These are phyloP conservation scores for Melanotaenia trifasciata DNA, from an alignment of 2,797 vertebrate genomes.

Conservation along the genomic window DNA sequence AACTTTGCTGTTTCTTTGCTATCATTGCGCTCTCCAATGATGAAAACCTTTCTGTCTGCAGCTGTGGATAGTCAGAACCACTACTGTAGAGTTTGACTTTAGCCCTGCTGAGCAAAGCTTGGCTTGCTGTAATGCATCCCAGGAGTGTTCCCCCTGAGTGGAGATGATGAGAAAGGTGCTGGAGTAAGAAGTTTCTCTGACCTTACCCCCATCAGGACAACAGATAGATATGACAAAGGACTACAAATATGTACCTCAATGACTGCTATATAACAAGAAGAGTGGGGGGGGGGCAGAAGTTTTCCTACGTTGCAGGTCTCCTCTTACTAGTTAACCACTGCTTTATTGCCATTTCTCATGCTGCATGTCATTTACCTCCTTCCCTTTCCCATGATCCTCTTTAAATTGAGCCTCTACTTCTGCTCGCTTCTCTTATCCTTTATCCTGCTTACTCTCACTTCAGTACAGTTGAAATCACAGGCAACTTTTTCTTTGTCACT, in stretches of 20 bases:
- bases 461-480: not conserved
- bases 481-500: not conserved
- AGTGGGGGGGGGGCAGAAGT: not conserved
- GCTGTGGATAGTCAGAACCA: constrained; percentile 18
- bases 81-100: constrained; percentile 34
- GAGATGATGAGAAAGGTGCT: constrained; percentile 64
- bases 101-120: constrained; percentile 30
- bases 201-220: constrained; percentile 26
- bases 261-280: not conserved
- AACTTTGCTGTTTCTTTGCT: constrained; percentile 14
- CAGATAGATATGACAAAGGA: constrained; percentile 4
- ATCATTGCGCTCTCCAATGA: constrained; percentile 2
- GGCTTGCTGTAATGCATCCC: constrained; percentile 49
- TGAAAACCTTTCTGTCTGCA: constrained; percentile 21
- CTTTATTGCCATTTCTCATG: not conserved
- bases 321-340: not conserved
- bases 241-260: not conserved
- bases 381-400: not conserved
- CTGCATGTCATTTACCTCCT: not conserved
- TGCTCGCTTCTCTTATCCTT: not conserved
- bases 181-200: constrained; percentile 49
- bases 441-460: not conserved
- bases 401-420: not conserved
- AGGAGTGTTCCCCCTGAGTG: constrained; percentile 56
- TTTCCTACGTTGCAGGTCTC: not conserved